Evolutionary conservation across 1,140 invertebrate genomes (phyloP), one percentile per base, ranked within the genome.

Genomic region (Diorhabda carinulata): DNA sequence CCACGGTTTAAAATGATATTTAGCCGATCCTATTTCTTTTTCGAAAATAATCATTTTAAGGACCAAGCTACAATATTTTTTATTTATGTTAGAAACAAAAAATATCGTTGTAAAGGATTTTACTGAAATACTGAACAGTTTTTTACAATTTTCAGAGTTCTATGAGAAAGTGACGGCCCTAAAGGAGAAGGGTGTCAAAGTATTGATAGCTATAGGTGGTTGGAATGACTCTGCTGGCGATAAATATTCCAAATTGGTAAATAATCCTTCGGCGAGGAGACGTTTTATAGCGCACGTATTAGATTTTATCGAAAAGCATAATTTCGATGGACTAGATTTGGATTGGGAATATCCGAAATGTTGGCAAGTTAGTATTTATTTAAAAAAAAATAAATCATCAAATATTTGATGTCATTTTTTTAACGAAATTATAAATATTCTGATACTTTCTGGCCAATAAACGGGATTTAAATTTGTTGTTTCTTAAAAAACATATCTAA

Each of bases 341-440:
- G 89, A 90, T 73, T 92, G 90, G 90, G 89, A 91, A 78, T 92
- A 91, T 81, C 90, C 90, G 2, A 87, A 86, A 74, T 90, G 89
- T 73, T 89, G 87, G 85, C 87, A 90, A 83, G 88, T 89, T 75
- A 80, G 68, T 73, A 40, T 44, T 63, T 65, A 9, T 43, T 59
- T 25, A 25, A 25, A 25, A 47, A 43, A 65, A 56, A 9, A 47
- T 57, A 7, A 52, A 3, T n/a, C 3, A 7, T 41, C 9, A 9
- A 60, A 8, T n/a, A 44, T 10, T 44, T 4, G 40, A 25, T 25
- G 25, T 25, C 25, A 25, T 25, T 25, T 25, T 25, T 25, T 25
- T 25, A 25, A 25, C 25, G 25, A 25, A 25, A 25, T 25, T 25
- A 25, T 25, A 25, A 25, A 25, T 25, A 25, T 25, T 25, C 25